A percentile compares a stretch with the other conserved stretches of the same genome.
Evolutionary conservation across 2,888 invertebrate genomes (phyloP).

Genomic region (Resseliella maxima): DNA sequence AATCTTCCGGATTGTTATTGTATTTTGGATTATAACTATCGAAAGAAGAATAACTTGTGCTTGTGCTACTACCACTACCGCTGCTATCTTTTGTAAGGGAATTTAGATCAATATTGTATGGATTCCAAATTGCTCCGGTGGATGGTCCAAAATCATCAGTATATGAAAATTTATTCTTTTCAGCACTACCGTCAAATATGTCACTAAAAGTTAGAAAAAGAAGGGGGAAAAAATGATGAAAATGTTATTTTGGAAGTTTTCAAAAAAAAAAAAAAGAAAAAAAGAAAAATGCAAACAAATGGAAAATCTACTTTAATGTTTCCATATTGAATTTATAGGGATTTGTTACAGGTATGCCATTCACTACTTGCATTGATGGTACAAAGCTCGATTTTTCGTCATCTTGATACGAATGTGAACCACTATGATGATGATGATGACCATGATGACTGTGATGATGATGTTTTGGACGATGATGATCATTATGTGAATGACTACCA

Average conservation of each 20-base stretch:
- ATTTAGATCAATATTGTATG: slow-evolving; percentile 60
- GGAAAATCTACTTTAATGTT: slow-evolving; percentile 58
- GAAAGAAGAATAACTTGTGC: slow-evolving; percentile 60
- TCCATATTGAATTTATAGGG: slow-evolving; percentile 70
- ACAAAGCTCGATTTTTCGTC: not conserved
- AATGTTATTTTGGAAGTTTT: not conserved
- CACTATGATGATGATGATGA: slow-evolving; percentile 55
- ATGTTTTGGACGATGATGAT: too few species aligned
- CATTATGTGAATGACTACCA: not conserved
- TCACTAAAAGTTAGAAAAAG: slow-evolving; percentile 20
- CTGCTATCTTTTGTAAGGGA: not conserved
- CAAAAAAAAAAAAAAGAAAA: too few species aligned
- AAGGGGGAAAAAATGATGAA: too few species aligned
- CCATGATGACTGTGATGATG: not conserved
- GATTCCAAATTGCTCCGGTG: slow-evolving; percentile 61
- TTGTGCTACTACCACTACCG: not conserved
- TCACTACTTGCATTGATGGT: slow-evolving; percentile 64
- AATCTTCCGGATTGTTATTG: slow-evolving; percentile 67
- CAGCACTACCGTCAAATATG: not conserved
- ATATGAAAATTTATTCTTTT: not conserved
- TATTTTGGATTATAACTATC: slow-evolving; percentile 67
- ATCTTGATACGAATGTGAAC: slow-evolving; percentile 46
- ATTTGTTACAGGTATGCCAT: slow-evolving; percentile 70
- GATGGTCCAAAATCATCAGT: slow-evolving; percentile 19
- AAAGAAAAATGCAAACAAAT: not conserved